Evolutionary conservation across 1,140 invertebrate species (phyloP).

Genomic region (Zaprionus davidi): DNA sequence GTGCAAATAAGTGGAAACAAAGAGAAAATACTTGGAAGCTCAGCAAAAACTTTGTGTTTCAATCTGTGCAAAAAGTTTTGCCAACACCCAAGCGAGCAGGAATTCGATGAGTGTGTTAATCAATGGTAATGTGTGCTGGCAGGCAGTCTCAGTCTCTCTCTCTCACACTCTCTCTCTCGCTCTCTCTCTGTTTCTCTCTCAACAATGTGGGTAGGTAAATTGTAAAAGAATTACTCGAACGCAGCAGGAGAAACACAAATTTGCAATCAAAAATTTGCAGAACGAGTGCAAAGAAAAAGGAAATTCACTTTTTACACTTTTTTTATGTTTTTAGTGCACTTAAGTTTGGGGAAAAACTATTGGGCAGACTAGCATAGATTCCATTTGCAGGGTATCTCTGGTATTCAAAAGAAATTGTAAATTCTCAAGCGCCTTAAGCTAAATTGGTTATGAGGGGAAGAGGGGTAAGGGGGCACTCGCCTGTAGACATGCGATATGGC

Average conservation of each 20-base stretch:
- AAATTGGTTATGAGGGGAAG: not conserved
- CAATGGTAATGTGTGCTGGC: slow-evolving; percentile 78
- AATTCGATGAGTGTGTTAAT: slow-evolving; percentile 74
- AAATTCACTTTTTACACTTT: slow-evolving; percentile 17
- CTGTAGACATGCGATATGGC: not conserved
- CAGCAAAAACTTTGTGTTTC: slow-evolving; percentile 79
- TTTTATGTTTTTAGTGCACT: not conserved
- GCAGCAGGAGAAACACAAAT: slow-evolving; percentile 62
- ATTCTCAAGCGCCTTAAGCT: not conserved
- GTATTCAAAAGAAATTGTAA: slow-evolving; percentile 3
- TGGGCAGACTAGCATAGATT: not conserved
- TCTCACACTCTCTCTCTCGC: not conserved
- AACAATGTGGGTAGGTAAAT: slow-evolving; percentile 46
- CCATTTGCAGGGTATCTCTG: not conserved
- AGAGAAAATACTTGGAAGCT: slow-evolving; percentile 58
- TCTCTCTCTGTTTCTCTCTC: not conserved
- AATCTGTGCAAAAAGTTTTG: slow-evolving; percentile 78
- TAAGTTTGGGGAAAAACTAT: not conserved
- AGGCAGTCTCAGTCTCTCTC: slow-evolving; percentile 3
- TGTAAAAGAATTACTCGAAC: slow-evolving; percentile 41
- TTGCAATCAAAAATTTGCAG: slow-evolving; percentile 75
- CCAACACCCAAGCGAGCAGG: slow-evolving; percentile 7
- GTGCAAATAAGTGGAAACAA: slow-evolving; percentile 65
- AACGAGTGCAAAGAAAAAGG: slow-evolving; percentile 28
- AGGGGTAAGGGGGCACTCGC: not conserved